A percentile compares a stretch with the other conserved stretches of the same genome.
phyloP scores from a whole-genome alignment of 2,113 vertebrate genomes.

The Thamnaconus septentrionalis region DNA sequence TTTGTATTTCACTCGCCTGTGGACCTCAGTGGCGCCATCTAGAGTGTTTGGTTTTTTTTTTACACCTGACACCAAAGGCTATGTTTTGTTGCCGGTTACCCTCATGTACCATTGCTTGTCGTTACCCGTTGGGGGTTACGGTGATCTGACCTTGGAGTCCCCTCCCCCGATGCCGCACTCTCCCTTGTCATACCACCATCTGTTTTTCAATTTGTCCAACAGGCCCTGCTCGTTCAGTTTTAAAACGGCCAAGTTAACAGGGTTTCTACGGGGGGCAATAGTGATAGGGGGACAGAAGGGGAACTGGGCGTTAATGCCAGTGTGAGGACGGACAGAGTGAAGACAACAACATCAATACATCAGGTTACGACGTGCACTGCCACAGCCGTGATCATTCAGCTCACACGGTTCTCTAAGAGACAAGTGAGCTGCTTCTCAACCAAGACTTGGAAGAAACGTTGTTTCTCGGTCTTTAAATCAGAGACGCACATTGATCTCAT shows the following conservation, averaged over 20 bases:
- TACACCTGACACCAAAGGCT: background rate
- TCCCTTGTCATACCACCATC: slow-evolving; percentile 99
- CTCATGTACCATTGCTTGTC: slow-evolving; percentile 66
- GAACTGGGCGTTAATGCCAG: slow-evolving; percentile 48
- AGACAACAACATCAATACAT: slow-evolving; percentile 38
- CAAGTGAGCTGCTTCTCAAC: slow-evolving; percentile 9
- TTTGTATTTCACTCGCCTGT: too few species aligned
- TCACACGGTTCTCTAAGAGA: background rate
- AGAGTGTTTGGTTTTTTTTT: slow-evolving; percentile 22
- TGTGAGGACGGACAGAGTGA: slow-evolving; percentile 22
- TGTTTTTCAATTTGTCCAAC: slow-evolving; percentile 99
- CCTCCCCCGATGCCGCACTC: slow-evolving; percentile 99
- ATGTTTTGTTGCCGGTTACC: slow-evolving; percentile 89
- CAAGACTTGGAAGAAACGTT: slow-evolving; percentile 7
- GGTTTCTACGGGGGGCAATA: slow-evolving; percentile 90
- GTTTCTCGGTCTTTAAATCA: background rate
- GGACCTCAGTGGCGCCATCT: background rate
- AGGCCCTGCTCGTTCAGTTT: slow-evolving; percentile 99
- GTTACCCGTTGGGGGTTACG: slow-evolving; percentile 89
- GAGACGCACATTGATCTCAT: too few species aligned
- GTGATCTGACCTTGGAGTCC: slow-evolving; percentile 99
- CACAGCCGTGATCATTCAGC: background rate
- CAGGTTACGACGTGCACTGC: slow-evolving; percentile 8
- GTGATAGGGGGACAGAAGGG: slow-evolving; percentile 39
- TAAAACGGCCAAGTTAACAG: slow-evolving; percentile 99